Evolutionary conservation across 2,888 invertebrate species (phyloP), one percentile per base, ranked within the genome.

Genomic region (Napeogenes sylphis): DNA sequence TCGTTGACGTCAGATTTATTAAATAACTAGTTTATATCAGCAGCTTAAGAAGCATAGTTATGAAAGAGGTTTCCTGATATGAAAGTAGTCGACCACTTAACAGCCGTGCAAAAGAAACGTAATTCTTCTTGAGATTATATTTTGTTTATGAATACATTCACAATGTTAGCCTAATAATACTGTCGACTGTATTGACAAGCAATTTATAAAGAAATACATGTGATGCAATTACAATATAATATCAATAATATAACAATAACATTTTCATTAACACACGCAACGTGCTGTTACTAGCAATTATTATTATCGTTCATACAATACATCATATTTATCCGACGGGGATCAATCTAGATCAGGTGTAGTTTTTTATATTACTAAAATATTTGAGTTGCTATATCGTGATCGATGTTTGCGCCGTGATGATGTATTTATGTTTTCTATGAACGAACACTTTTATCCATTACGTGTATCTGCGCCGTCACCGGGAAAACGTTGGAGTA

Each of bases 391-490:
- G 60, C 63, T 67, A 68, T 69, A 68, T 72, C 68, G 67, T 71
- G 70, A 72, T 72, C 62, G 69, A 71, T 71, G 70, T 66, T 64
- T 55, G 56, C 58, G 68, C 64, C 64, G 63, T 62, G 58, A 65
- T 65, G 70, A 67, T 60, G 68, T 71, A 70, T 71, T 71, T 71
- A 71, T 70, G 66, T 65, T 66, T 70, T 67, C 70, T 67, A 65
- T 70, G 68, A 70, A 64, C 67, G 70, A 60, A 68, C 67, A 67
- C 68, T 68, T 71, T 69, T 66, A 70, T 68, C 66, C 70, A 70
- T 70, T 70, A 70, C 64, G 2, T 30, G 30, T 51, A 12, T 51
- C 30, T 51, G 51, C 51, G 30, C 51, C 6, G 51, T 51, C 51
- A 51, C 12, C 30, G 51, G 12, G 30, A 51, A 30, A 21, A 51